Conservation (phyloP, 2,888 invertebrate species). For the Pseudococcus viburni region DNA sequence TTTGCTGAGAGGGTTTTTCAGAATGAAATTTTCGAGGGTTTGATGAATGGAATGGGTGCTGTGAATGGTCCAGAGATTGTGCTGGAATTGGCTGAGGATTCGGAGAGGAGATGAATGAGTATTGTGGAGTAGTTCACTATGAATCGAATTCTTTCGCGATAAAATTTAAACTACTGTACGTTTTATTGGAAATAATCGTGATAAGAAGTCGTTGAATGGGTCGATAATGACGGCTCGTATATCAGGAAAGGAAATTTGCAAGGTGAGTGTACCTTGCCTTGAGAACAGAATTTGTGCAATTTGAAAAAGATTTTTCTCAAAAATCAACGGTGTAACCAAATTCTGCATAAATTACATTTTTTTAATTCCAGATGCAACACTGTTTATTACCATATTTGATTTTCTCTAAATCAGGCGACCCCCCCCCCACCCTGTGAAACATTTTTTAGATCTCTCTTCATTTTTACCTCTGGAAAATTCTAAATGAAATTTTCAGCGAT, state of each 20-base stretch:
- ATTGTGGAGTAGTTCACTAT: neutral
- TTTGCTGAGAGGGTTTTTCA: neutral
- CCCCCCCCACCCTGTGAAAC: too few relatives aligned
- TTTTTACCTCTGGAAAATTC: too few relatives aligned
- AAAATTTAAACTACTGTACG: neutral
- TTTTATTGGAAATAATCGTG: constrained; percentile 4
- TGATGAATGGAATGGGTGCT: neutral
- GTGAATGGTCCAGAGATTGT: neutral
- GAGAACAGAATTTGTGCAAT: neutral
- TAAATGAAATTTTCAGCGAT: too few relatives aligned
- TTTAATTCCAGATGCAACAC: too few relatives aligned
- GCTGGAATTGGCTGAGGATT: neutral
- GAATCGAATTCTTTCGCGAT: constrained; percentile 6
- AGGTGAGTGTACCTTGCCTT: neutral
- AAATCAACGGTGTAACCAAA: too few relatives aligned
- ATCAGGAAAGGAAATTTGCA: neutral
- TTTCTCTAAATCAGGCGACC: too few relatives aligned
- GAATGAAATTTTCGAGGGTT: neutral
- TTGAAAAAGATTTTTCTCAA: neutral
- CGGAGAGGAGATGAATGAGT: neutral
- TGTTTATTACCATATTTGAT: too few relatives aligned
- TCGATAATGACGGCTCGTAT: neutral
- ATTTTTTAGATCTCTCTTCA: too few relatives aligned
- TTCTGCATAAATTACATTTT: too few relatives aligned
- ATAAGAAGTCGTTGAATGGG: neutral